phyloP scores from a whole-genome alignment of 2,797 vertebrate species.

The Phalanger gymnotis region DNA sequence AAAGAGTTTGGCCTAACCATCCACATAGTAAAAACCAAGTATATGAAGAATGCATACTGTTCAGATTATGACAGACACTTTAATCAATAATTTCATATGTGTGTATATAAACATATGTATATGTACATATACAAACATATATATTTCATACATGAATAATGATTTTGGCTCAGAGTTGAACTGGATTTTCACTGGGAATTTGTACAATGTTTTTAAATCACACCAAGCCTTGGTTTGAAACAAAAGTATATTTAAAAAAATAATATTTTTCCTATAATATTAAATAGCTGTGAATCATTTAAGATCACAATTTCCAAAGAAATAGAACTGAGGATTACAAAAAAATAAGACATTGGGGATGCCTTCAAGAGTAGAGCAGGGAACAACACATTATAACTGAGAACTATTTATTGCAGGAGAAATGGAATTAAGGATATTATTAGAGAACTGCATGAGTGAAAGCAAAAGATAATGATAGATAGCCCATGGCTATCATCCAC shows the following conservation, averaged over 20 bases:
- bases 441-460: neutral
- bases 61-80: neutral
- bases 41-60: too few species aligned
- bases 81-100: neutral
- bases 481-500: neutral
- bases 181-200: neutral
- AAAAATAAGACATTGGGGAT: neutral
- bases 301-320: neutral
- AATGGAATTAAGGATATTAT: neutral
- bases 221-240: neutral
- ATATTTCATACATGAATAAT: neutral
- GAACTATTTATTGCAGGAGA: neutral
- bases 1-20: neutral
- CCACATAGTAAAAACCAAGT: neutral
- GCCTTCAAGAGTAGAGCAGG: neutral
- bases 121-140: too few species aligned
- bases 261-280: neutral
- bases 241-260: neutral
- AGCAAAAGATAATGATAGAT: neutral
- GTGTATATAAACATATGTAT: too few species aligned
- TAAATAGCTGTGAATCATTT: neutral
- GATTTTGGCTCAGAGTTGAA: neutral
- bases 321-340: neutral
- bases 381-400: neutral
- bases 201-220: neutral